Conservation (phyloP, 2,888 invertebrate species). For the Dichetophora obliterata region DNA sequence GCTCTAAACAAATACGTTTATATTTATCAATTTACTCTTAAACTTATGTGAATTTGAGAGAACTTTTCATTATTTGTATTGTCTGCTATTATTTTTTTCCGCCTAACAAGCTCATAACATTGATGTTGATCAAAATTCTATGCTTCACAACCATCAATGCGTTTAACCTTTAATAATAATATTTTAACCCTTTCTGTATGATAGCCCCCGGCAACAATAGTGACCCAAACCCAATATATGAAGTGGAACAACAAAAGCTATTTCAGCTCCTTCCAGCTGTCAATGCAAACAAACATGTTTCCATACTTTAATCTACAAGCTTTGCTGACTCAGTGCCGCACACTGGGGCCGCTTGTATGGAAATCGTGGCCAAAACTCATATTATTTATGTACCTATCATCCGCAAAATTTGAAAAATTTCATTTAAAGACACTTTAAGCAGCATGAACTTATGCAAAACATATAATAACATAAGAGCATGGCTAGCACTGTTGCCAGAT, state of each 20-base stretch:
- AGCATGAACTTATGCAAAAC: too few species aligned
- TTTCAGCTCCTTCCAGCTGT: not conserved
- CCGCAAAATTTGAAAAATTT: too few species aligned
- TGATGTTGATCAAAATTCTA: not conserved
- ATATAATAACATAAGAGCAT: too few species aligned
- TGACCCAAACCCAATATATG: not conserved
- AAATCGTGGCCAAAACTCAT: too few species aligned
- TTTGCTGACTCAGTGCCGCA: not conserved
- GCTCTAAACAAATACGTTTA: too few species aligned
- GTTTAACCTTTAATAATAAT: constrained; percentile 6
- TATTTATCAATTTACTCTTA: too few species aligned
- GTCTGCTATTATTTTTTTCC: not conserved
- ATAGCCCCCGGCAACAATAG: not conserved
- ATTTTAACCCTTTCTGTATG: not conserved
- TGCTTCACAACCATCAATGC: not conserved
- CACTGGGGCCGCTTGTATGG: too few species aligned
- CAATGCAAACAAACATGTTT: constrained; percentile 1
- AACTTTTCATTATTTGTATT: too few species aligned
- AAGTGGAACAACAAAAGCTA: not conserved
- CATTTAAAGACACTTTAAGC: too few species aligned
- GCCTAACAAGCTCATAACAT: not conserved
- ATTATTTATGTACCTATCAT: too few species aligned
- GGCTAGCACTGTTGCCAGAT: too few species aligned
- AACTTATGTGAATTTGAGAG: too few species aligned
- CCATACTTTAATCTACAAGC: not conserved